Evolutionary conservation across 1,140 invertebrate species (phyloP).

Genomic region (Rhopalosiphum maidis): DNA sequence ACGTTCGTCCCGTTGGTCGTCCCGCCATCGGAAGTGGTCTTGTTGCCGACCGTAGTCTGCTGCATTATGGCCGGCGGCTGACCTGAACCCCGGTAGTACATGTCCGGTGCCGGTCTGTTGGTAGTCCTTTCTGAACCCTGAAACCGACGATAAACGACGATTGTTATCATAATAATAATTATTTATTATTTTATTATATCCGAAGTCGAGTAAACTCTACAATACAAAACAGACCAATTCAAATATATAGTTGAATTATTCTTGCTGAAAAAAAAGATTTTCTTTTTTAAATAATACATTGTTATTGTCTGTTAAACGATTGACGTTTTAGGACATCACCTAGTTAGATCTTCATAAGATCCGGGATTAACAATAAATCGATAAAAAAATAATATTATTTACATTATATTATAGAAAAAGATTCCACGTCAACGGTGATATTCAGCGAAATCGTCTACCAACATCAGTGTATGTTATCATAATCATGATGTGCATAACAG

Average conservation of each 20-base stretch:
- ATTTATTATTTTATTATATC: too few relatives aligned
- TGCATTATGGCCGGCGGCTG: background rate
- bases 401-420: background rate
- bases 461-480: background rate
- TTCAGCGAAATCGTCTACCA: background rate
- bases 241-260: too few relatives aligned
- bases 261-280: too few relatives aligned
- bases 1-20: conserved; percentile 64
- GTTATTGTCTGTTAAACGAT: too few relatives aligned
- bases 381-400: too few relatives aligned
- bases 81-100: background rate
- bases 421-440: background rate
- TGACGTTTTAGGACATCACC: too few relatives aligned
- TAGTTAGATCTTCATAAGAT: too few relatives aligned
- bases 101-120: background rate
- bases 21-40: background rate
- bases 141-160: background rate
- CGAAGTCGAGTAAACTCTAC: background rate
- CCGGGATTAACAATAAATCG: too few relatives aligned
- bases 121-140: background rate
- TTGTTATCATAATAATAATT: background rate
- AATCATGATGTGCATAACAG: too few relatives aligned
- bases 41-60: background rate
- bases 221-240: too few relatives aligned
- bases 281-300: too few relatives aligned